Evolutionary conservation across 1,140 invertebrate genomes (phyloP).

Genomic region (Thalassaphorura encarpata): DNA sequence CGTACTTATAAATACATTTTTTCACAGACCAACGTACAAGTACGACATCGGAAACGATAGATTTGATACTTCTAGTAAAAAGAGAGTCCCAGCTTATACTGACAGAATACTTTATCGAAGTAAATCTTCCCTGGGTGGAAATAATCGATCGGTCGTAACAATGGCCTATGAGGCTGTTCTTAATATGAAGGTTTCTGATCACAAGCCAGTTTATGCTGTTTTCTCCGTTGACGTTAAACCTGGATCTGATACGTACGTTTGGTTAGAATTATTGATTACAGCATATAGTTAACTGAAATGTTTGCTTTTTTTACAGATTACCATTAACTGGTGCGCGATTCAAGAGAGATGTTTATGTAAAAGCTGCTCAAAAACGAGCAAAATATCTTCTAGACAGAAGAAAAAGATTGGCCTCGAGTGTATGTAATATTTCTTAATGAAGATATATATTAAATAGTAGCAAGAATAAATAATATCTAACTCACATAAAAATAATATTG

Average conservation of each 20-base stretch:
- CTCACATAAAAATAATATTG: too few species aligned
- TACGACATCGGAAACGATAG: constrained; percentile 28
- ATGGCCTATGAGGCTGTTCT: constrained; percentile 25
- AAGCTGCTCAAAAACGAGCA: constrained; percentile 27
- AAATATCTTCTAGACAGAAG: constrained; percentile 27
- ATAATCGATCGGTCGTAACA: constrained; percentile 14
- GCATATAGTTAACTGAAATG: too few species aligned
- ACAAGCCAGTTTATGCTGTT: constrained; percentile 26
- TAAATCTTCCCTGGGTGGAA: constrained; percentile 1
- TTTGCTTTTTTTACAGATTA: constrained; percentile 17
- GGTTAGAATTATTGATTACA: too few species aligned
- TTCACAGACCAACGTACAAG: constrained; percentile 30
- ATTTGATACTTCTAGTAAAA: constrained; percentile 29
- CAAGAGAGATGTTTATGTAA: constrained; percentile 28
- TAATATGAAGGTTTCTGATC: constrained; percentile 23
- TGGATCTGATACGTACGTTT: constrained; percentile 29
- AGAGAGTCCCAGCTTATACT: constrained; percentile 29
- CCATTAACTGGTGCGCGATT: constrained; percentile 29
- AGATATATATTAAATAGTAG: too few species aligned
- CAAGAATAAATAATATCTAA: too few species aligned
- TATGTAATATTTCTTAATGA: constrained; percentile 13
- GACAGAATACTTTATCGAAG: constrained; percentile 29
- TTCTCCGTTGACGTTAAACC: constrained; percentile 28
- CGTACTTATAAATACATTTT: constrained; percentile 20
- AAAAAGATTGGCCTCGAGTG: constrained; percentile 28